A percentile compares a stretch with the other conserved stretches of the same genome.
Conservation (phyloP, 2,888 invertebrate genomes). For the Trachelus stipa region DNA sequence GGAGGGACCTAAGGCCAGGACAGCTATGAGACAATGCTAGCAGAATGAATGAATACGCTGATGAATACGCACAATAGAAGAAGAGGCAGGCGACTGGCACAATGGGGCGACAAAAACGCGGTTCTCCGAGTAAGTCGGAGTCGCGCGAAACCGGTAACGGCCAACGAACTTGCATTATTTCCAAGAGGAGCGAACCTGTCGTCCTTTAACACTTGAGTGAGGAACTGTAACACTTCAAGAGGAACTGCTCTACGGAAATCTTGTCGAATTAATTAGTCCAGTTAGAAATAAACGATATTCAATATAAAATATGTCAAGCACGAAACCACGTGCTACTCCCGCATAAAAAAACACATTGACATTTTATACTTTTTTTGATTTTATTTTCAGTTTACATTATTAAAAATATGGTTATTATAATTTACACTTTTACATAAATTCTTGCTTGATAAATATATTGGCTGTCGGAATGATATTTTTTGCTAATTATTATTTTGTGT, state of each 20-base stretch:
- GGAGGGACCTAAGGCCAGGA: constrained; percentile 53
- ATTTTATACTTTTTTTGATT: neutral
- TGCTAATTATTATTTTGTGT: neutral
- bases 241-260: neutral
- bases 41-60: constrained; percentile 64
- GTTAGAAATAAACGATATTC: neutral
- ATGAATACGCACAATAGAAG: constrained; percentile 63
- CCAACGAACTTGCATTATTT: constrained; percentile 47
- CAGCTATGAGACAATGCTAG: constrained; percentile 59
- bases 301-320: neutral
- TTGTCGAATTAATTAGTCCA: neutral
- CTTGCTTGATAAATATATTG: neutral
- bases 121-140: constrained; percentile 46
- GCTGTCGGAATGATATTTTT: neutral
- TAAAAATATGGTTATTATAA: neutral
- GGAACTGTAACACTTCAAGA: no score
- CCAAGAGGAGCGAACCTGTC: constrained; percentile 13
- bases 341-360: neutral
- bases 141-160: constrained; percentile 29
- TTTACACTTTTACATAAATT: neutral
- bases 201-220: neutral
- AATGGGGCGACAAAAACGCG: constrained; percentile 58
- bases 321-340: neutral
- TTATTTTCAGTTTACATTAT: neutral
- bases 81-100: constrained; percentile 51